phyloP scores from a whole-genome alignment of 2,888 invertebrate genomes.

The Clivina fossor region DNA sequence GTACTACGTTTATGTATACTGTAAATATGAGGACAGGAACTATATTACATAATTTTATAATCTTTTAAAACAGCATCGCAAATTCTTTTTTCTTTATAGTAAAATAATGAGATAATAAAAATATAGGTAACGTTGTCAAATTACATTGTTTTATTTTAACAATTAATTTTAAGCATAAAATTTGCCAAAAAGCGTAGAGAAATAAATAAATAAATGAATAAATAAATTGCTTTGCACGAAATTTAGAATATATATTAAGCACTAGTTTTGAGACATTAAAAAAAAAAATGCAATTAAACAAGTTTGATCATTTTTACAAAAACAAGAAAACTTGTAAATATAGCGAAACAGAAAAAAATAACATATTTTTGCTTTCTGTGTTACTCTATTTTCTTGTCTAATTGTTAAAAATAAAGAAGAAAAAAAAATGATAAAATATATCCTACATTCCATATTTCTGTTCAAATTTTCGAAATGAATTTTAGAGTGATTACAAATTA shows the following conservation, averaged over 20 bases:
- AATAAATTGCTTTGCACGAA: conserved; percentile 30
- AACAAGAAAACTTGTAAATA: conserved; percentile 9
- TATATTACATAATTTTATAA: too few relatives aligned
- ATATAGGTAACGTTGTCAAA: too few relatives aligned
- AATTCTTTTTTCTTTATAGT: too few relatives aligned
- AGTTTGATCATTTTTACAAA: conserved; percentile 21
- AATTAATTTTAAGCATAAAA: conserved; percentile 11
- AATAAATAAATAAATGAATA: conserved; percentile 9
- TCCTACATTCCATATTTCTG: too few relatives aligned
- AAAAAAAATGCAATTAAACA: background rate
- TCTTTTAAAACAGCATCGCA: too few relatives aligned
- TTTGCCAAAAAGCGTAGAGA: conserved; percentile 14
- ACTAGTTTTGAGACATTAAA: conserved; percentile 26
- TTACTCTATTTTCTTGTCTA: background rate
- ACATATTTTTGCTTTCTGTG: conserved; percentile 22
- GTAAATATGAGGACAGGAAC: too few relatives aligned
- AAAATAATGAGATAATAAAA: too few relatives aligned
- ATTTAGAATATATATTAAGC: conserved; percentile 24
- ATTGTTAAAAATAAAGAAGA: too few relatives aligned
- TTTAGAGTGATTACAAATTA: conserved; percentile 24
- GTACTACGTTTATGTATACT: too few relatives aligned
- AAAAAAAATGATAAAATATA: too few relatives aligned
- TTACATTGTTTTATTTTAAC: conserved; percentile 1
- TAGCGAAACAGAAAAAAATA: conserved; percentile 3
- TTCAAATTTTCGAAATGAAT: too few relatives aligned